Evolutionary conservation across 1,140 invertebrate genomes (phyloP).

Genomic region (Saccostrea echinata): DNA sequence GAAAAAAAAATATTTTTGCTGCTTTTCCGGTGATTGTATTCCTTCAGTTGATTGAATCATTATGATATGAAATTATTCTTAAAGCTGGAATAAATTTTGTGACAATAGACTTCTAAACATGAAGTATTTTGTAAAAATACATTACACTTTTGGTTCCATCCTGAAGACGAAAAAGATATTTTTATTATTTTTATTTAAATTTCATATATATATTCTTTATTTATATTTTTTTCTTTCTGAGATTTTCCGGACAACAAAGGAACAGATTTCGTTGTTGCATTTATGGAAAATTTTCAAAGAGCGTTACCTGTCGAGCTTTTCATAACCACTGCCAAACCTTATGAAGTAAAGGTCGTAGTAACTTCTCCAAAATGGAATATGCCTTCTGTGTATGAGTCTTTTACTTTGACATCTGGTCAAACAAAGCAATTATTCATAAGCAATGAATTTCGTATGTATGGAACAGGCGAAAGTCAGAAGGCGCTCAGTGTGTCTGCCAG

Average conservation of each 20-base stretch:
- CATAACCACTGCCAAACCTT: slow-evolving; percentile 62
- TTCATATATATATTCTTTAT: too few relatives aligned
- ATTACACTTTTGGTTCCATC: too few relatives aligned
- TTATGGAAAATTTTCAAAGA: slow-evolving; percentile 41
- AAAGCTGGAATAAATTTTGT: too few relatives aligned
- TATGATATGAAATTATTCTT: too few relatives aligned
- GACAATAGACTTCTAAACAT: too few relatives aligned
- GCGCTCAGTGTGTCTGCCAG: slow-evolving; percentile 57
- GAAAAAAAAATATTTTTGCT: too few relatives aligned
- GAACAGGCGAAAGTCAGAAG: slow-evolving; percentile 43
- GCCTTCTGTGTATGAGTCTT: slow-evolving; percentile 28
- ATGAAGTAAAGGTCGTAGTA: slow-evolving; percentile 53
- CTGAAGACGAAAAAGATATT: too few relatives aligned
- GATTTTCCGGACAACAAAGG: slow-evolving; percentile 48
- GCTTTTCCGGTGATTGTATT: too few relatives aligned
- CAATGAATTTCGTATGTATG: slow-evolving; percentile 48
- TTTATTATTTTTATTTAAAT: too few relatives aligned
- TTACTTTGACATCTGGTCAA: slow-evolving; percentile 47
- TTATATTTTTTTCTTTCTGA: neutral
- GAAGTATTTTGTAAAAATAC: too few relatives aligned
- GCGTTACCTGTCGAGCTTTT: slow-evolving; percentile 58
- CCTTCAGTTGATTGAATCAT: too few relatives aligned
- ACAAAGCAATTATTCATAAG: slow-evolving; percentile 52
- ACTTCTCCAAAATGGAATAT: slow-evolving; percentile 51
- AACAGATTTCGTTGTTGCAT: slow-evolving; percentile 53